Percentiles rank a stretch among this genome's conserved stretches.
Conservation (phyloP, 2,797 vertebrate species). For the Galagoides demidoff region DNA sequence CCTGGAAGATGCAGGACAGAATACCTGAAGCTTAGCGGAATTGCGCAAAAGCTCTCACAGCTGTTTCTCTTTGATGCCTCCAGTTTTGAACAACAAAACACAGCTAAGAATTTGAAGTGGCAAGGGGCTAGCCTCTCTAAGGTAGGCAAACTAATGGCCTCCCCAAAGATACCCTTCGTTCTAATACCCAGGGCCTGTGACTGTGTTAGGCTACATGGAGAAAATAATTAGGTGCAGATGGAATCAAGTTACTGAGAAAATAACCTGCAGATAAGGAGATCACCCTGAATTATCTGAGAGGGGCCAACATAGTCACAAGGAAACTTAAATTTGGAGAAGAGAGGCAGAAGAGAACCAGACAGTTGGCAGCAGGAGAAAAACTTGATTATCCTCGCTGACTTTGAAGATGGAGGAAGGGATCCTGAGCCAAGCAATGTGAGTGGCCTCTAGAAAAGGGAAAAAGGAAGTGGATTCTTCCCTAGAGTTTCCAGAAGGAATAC, state of each 20-base stretch:
- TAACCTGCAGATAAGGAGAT: neutral
- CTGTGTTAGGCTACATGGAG: neutral
- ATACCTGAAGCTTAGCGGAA: neutral
- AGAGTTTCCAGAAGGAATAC: neutral
- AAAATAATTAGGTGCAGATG: neutral
- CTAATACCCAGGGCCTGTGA: neutral
- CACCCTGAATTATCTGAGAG: neutral
- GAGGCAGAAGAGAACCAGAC: neutral
- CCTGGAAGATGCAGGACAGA: too few species aligned
- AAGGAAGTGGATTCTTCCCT: neutral
- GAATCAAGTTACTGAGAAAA: neutral
- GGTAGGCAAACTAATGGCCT: neutral
- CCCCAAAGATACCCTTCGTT: neutral
- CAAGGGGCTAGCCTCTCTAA: neutral
- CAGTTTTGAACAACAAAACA: neutral
- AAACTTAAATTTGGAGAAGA: neutral
- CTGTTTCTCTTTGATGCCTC: too few species aligned
- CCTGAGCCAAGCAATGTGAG: neutral
- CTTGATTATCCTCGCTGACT: neutral
- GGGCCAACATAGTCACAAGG: neutral
- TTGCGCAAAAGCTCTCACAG: neutral
- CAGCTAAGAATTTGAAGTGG: neutral
- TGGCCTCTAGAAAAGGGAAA: neutral
- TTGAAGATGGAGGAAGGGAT: neutral
- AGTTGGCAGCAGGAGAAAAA: neutral